Evolutionary conservation across 2,888 invertebrate genomes (phyloP).

Genomic region (Phorcus lineatus): DNA sequence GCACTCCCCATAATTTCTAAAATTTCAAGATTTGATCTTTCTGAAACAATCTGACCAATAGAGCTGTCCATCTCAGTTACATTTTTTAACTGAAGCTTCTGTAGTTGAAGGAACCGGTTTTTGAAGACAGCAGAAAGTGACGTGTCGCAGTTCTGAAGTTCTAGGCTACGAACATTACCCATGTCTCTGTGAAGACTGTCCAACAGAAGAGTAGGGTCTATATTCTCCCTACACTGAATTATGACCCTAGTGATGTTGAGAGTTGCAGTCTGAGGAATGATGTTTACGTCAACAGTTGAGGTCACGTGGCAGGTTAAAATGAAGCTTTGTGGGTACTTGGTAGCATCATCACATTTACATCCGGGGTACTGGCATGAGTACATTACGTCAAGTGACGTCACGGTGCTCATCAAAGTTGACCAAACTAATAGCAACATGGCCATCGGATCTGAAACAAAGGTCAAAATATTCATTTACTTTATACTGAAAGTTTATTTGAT

Average conservation of each 20-base stretch:
- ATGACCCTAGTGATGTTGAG: background rate
- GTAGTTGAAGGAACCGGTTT: background rate
- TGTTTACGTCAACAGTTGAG: background rate
- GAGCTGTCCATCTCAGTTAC: background rate
- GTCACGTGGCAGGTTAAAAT: background rate
- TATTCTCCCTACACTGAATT: background rate
- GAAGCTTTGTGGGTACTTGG: background rate
- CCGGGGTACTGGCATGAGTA: constrained; percentile 1
- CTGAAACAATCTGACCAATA: too few relatives aligned
- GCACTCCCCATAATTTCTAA: too few relatives aligned
- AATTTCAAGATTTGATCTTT: too few relatives aligned
- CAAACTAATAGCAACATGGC: background rate
- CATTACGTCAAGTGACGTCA: background rate
- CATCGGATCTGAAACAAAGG: background rate
- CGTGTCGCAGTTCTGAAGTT: background rate
- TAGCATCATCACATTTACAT: background rate
- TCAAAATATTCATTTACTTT: too few relatives aligned
- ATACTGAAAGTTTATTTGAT: too few relatives aligned
- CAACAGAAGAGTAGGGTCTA: background rate
- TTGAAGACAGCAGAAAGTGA: background rate
- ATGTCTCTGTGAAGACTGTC: background rate
- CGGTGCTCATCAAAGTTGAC: background rate
- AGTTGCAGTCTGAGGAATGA: background rate
- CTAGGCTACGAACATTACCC: background rate
- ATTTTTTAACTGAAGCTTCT: background rate